Conservation (phyloP, 2,113 vertebrate genomes). For the Struthio camelus region DNA sequence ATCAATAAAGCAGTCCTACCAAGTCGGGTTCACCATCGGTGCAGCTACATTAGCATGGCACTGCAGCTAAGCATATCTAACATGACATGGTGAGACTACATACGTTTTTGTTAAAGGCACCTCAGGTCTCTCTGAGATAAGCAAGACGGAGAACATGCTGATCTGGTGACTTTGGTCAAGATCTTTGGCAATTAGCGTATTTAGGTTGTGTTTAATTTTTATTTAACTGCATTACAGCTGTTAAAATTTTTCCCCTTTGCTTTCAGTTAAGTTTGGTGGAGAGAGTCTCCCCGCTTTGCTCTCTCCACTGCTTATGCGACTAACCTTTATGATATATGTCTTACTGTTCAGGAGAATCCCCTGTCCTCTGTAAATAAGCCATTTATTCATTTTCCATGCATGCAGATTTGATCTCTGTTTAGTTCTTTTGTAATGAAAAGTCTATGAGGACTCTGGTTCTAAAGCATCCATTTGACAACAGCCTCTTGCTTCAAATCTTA, state of each 20-base stretch:
- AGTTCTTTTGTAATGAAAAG: background rate
- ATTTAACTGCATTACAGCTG: background rate
- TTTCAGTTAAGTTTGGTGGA: background rate
- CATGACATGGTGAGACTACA: background rate
- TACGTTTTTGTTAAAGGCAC: background rate
- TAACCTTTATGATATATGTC: background rate
- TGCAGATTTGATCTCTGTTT: background rate
- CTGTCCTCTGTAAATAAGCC: background rate
- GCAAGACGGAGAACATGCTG: background rate
- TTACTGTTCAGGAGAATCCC: background rate
- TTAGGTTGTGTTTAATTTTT: background rate
- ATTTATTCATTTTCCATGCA: background rate
- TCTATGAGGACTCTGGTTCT: background rate
- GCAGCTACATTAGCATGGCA: background rate
- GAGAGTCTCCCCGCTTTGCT: background rate
- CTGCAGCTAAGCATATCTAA: background rate
- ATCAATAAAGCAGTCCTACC: accelerated
- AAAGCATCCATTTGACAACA: background rate
- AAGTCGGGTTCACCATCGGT: background rate
- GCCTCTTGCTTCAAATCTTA: background rate
- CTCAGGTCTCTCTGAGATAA: background rate
- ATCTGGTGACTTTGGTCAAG: background rate
- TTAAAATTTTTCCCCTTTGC: background rate
- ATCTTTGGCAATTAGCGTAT: background rate
- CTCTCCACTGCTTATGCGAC: background rate